phyloP scores from a whole-genome alignment of 2,888 invertebrate species.

The Erynnis tages region DNA sequence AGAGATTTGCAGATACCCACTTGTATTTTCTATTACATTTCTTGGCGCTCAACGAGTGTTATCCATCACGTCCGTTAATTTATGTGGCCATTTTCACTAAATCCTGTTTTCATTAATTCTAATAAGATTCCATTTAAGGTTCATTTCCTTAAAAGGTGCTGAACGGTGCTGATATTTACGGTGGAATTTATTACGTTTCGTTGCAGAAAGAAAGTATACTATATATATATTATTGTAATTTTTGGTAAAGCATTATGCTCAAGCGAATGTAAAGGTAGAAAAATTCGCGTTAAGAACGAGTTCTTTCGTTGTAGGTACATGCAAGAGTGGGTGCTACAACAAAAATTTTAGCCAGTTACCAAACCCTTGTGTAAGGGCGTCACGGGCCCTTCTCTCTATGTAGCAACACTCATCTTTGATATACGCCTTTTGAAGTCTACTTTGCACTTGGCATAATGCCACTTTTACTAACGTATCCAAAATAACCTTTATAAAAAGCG shows the following conservation, averaged over 20 bases:
- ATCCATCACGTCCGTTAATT: constrained; percentile 53
- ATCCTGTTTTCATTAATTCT: constrained; percentile 51
- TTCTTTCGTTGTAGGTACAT: neutral
- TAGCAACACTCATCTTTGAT: constrained; percentile 67
- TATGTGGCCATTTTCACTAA: constrained; percentile 46
- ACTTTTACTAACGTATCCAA: constrained; percentile 59
- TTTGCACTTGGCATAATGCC: constrained; percentile 66
- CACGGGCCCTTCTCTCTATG: constrained; percentile 54
- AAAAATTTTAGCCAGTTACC: constrained; percentile 61
- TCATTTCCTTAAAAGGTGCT: constrained; percentile 56
- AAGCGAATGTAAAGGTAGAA: neutral
- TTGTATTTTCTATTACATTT: constrained; percentile 23
- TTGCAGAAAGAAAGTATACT: neutral
- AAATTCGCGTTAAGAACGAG: neutral
- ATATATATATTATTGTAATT: too few relatives aligned
- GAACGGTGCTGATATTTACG: constrained; percentile 34
- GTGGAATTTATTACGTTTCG: constrained; percentile 18
- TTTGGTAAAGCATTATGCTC: too few relatives aligned
- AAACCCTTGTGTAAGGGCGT: constrained; percentile 58
- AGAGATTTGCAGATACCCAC: constrained; percentile 24
- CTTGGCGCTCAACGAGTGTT: constrained; percentile 39
- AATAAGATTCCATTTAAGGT: constrained; percentile 46
- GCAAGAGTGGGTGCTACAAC: constrained; percentile 23
- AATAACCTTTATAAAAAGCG: constrained; percentile 59
- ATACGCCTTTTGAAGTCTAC: constrained; percentile 74